Base-by-base conservation (phyloP, 2,797 vertebrate species). In the Pangasius krempfi region DNA sequence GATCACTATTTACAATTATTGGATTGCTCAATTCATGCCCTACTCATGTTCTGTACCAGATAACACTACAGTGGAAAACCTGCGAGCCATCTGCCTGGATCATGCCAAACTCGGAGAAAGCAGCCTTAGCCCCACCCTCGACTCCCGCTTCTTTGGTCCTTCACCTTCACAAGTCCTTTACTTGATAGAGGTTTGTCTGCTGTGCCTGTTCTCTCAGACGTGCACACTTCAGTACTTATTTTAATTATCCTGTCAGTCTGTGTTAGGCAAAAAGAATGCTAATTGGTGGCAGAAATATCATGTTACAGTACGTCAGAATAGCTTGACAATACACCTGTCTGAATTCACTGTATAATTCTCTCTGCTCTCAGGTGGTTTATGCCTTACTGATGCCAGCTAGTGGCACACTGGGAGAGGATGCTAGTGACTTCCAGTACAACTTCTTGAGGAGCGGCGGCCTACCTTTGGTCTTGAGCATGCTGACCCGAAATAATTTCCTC, bases 81-180 rank as follows among this genome's bases (percentile, higher is more conserved):
- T 99, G 91, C 97, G 98, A 95, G 97, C 98, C 85, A 96, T 99
- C 94, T 99, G 99, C 96, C 96, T 99, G 94, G 99, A 99, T 92
- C 98, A 99, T 3, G 98, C 98, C 91, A 99, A 99, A 94, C 98
- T 99, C 52, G 99, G 98, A 40, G 99, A 99, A 94, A 99, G 97
- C 95, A 99, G 98, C 95, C 97, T 99, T 94, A 99, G 98, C 93
- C 98, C 99, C 64, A 98, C 98, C 20, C 95, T 99, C 89, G 99
- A 99, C 93, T 99, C 98, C 0, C 96, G 99, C 0, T 99, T 99
- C 96, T 99, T 99, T 84, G 98, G 98, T 89, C 99, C 98, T 22
- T 98, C 98, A 89, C 98, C 98, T 82, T 99, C 99, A 94, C 99
- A 99, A 98, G 99, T 99, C 96, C 98, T 99, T 89, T 99, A 99